A percentile compares a stretch with the other conserved stretches of the same genome.
phyloP scores from a whole-genome alignment of 2,888 invertebrate genomes.

The Platynereis dumerilii region DNA sequence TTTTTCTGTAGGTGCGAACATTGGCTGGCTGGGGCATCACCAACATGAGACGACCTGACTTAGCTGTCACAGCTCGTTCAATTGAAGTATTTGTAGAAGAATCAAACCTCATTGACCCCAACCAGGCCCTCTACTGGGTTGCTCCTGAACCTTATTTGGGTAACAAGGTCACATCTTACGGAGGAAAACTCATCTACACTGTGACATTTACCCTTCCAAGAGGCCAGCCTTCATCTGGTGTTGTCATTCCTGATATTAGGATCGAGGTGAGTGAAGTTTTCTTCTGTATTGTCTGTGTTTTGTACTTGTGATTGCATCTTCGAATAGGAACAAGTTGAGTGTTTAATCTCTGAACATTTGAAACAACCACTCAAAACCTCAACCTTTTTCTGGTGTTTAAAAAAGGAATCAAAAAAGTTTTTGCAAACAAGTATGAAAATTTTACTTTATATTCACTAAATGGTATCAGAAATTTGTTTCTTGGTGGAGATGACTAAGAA shows the following conservation, averaged over 20 bases:
- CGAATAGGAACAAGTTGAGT: no score
- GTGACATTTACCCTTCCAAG: constrained; percentile 64
- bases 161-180: constrained; percentile 84
- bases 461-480: no score
- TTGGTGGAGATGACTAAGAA: no score
- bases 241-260: constrained; percentile 76
- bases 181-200: constrained; percentile 81
- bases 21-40: constrained; percentile 76
- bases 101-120: constrained; percentile 32
- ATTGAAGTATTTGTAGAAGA: constrained; percentile 40
- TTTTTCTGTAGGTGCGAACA: constrained; percentile 67
- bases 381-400: no score
- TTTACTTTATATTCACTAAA: no score
- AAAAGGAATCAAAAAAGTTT: no score
- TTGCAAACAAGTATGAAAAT: no score
- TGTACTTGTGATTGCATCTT: no score
- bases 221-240: constrained; percentile 46
- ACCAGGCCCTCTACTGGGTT: constrained; percentile 73
- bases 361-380: not conserved
- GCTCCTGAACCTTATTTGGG: constrained; percentile 78
- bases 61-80: constrained; percentile 42
- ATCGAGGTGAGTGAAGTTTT: constrained; percentile 37
- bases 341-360: not conserved
- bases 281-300: not conserved
- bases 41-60: constrained; percentile 61